Evolutionary conservation across 2,113 vertebrate species (phyloP), one percentile per base, ranked within the genome.

Genomic region (Podilymbus podiceps): DNA sequence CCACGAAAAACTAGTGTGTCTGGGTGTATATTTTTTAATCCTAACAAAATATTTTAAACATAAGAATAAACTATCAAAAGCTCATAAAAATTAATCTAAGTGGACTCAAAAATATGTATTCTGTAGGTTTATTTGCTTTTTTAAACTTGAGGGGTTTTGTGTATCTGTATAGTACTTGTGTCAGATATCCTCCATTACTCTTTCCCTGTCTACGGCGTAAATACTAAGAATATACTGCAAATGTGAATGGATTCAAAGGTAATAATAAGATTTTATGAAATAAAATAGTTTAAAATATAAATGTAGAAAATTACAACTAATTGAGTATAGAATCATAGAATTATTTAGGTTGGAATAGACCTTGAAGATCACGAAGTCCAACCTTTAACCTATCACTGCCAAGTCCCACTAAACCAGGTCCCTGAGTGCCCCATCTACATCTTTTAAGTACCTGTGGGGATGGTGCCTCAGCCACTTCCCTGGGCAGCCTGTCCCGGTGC

Each of bases 391-490:
- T 73, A 24, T 3, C 44, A 35, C 50, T 56, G 5, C 23, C 19
- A 71, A 38, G 14, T 53, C 53, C 11, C 21, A 25, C 31, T 87
- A 69, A 90, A n/a, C 16, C 19, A 15, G 27, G 20, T 50, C 35
- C 47, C 25, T 50, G 9, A 38, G 6, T 7, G 3, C 38, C n/a
- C 6, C 8, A 24, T 44, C 62, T 71, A 2, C 1, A 1, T 58
- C 44, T 67, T 64, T 25, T 30, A 68, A 81, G 38, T 44, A 19
- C 14, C 19, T 68, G 12, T 33, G 46, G 38, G 40, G 21, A 27
- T 60, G 35, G 31, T 35, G 56, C 44, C 64, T 35, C 44, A 12
- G 8, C 6, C 4, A 1, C n/a, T 44, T 67, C 42, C 59, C 15
- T 33, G 50, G 21, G 21, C 40, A 80, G 46, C 38, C 53, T 58